Evolutionary conservation across 1,140 invertebrate genomes (phyloP).

Genomic region (Mizuhopecten yessoensis): DNA sequence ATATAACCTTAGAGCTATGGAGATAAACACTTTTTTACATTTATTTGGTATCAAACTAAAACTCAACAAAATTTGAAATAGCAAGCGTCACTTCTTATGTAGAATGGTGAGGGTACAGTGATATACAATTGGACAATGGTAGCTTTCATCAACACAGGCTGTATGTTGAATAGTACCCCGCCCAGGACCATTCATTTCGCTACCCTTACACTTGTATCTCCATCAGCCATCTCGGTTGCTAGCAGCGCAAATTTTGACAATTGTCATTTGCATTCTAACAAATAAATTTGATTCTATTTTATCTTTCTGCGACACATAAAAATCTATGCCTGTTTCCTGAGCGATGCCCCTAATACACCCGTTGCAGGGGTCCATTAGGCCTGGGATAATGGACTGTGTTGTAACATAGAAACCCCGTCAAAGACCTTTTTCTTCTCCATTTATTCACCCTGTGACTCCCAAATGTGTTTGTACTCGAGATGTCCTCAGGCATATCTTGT

Average conservation of each 20-base stretch:
- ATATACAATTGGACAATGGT: constrained; percentile 10
- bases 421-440: background rate
- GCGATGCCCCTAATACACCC: background rate
- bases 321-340: background rate
- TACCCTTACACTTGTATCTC: background rate
- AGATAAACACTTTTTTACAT: too few species aligned
- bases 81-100: background rate
- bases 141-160: background rate
- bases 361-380: background rate
- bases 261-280: constrained; percentile 34
- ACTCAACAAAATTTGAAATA: background rate
- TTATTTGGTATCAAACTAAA: too few species aligned
- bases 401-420: constrained; percentile 7
- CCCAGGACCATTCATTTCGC: background rate
- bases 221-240: background rate
- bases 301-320: constrained; percentile 22
- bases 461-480: background rate
- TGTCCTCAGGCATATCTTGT: background rate
- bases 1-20: too few species aligned
- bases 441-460: background rate
- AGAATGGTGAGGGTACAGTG: background rate
- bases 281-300: constrained; percentile 22
- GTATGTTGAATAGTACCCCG: background rate
- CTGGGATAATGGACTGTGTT: background rate
- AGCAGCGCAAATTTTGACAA: background rate